phyloP scores from a whole-genome alignment of 2,888 invertebrate genomes.

The Cheilosia soror region DNA sequence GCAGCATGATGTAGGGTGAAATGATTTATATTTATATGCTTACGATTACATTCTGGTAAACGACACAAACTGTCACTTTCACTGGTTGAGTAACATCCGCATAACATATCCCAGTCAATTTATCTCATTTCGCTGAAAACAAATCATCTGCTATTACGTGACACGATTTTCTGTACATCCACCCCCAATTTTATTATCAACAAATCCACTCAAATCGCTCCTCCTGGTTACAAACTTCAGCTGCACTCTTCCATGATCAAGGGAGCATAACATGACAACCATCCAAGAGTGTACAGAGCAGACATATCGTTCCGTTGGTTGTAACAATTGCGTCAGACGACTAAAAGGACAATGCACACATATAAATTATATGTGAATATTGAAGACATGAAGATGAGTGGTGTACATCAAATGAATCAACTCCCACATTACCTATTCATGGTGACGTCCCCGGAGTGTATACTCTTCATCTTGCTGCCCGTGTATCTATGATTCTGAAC shows the following conservation, averaged over 20 bases:
- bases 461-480: constrained; percentile 8
- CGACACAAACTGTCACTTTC: constrained; percentile 66
- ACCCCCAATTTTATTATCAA: constrained; percentile 64
- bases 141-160: constrained; percentile 73
- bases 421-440: constrained; percentile 70
- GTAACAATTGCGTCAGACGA: constrained; percentile 59
- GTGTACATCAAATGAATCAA: constrained; percentile 69
- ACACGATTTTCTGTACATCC: constrained; percentile 51
- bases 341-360: constrained; percentile 60
- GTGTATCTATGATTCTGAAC: not conserved
- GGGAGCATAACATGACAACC: not conserved
- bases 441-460: constrained; percentile 47
- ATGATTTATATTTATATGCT: constrained; percentile 37
- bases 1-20: not conserved
- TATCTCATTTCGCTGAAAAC: constrained; percentile 66
- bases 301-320: constrained; percentile 38
- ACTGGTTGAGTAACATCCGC: constrained; percentile 57
- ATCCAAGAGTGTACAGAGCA: constrained; percentile 23
- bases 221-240: constrained; percentile 19
- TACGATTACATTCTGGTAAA: constrained; percentile 38
- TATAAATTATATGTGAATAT: constrained; percentile 57
- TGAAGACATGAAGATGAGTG: constrained; percentile 66
- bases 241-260: constrained; percentile 31
- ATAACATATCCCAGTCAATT: constrained; percentile 61
- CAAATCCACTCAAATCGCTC: constrained; percentile 53